Conservation (phyloP, 92 coral and sea anemone genomes). For the Heliopora coerulea region DNA sequence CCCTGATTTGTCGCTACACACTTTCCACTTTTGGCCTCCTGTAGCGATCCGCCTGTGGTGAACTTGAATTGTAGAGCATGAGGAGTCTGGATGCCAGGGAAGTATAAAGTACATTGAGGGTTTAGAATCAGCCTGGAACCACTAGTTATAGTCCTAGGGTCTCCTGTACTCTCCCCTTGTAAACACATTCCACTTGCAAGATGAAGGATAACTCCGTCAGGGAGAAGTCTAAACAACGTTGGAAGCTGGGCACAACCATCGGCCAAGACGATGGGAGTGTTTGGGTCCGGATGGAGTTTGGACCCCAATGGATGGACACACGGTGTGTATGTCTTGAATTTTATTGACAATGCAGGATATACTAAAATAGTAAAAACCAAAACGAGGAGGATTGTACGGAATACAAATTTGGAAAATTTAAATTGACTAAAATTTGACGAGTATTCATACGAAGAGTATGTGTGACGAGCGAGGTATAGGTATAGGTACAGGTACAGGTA, state of each 20-base stretch:
- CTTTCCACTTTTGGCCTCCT: slow-evolving; percentile 23
- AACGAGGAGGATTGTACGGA: not conserved
- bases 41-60: slow-evolving; percentile 12
- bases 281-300: slow-evolving; percentile 19
- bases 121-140: slow-evolving; percentile 1
- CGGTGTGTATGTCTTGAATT: slow-evolving; percentile 7
- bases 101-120: slow-evolving; percentile 6
- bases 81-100: slow-evolving; percentile 14
- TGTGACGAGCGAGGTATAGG: too few species aligned
- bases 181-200: slow-evolving; percentile 33
- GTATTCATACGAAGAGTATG: too few species aligned
- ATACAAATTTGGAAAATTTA: too few species aligned
- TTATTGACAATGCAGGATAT: slow-evolving; percentile 25
- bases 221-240: slow-evolving; percentile 9
- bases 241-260: slow-evolving; percentile 2
- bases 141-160: slow-evolving; percentile 2
- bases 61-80: slow-evolving; percentile 32
- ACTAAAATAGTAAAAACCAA: not conserved
- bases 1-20: slow-evolving; percentile 14
- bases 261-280: not conserved
- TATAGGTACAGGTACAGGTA: too few species aligned
- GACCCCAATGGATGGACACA: slow-evolving; percentile 22
- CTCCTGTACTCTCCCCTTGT: slow-evolving; percentile 7
- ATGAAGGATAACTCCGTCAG: slow-evolving; percentile 23
- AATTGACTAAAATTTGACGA: too few species aligned